Evolutionary conservation across 2,113 vertebrate genomes (phyloP), one percentile per base, ranked within the genome.

Genomic region (Zingel zingel): DNA sequence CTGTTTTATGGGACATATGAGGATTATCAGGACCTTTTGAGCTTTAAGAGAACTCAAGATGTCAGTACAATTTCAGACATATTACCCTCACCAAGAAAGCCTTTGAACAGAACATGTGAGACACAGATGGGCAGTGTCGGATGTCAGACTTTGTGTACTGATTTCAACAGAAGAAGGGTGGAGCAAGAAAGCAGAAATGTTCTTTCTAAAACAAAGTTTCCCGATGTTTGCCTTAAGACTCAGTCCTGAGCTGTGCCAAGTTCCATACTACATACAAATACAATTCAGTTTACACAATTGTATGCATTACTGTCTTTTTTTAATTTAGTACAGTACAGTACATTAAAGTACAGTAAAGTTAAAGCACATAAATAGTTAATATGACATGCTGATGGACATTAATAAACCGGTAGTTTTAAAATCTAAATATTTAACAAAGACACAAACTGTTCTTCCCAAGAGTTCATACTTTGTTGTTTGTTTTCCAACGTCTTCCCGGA

Each of bases 81-180:
- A 21, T 58, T 19, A 47, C 9, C 3, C 67, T 63, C 54, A 19
- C 23, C 18, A 18, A n/a, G 18, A 27, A 67, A 64, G 61, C 8
- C 84, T 91, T 81, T 86, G 84, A 91, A 65, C 47, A 19, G 15
- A 78, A 79, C 89, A 90, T 74, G 82, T 87, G 89, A 89, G 72
- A 23, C 30, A 5, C 89, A 89, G 79, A 89, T 84, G 89, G 43
- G 43, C n/a, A 33, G 33, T 23, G 76, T 68, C 65, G 75, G 81
- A 77, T 67, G 70, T 66, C 53, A 59, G 64, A 72, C 27, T 71
- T 30, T 63, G 68, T 25, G 68, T 76, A 33, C 27, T 64, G 66
- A 56, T 59, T 74, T 62, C 11, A 81, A 71, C 59, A 72, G 62
- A 47, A 58, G 25, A 25, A 25, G 72, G 77, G 36, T 36, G 69